Conservation (phyloP, 2,888 invertebrate species). For the Gibbula magus region DNA sequence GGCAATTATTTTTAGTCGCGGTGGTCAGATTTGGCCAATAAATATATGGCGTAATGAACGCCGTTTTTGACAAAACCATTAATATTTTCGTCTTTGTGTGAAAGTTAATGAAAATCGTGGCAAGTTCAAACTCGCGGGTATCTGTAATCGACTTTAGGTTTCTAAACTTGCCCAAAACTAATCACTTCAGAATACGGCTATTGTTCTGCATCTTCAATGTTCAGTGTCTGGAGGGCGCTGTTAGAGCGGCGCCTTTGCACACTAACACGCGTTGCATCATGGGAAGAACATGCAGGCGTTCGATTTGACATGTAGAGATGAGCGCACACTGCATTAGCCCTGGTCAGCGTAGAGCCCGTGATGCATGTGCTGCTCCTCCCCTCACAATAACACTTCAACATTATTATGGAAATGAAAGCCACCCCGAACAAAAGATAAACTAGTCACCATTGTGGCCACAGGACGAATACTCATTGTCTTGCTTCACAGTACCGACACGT, state of each 20-base stretch:
- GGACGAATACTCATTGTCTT: too few species aligned
- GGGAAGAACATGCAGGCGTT: not conserved
- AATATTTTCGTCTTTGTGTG: constrained; percentile 26
- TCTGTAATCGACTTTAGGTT: constrained; percentile 23
- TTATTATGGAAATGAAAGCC: constrained; percentile 20
- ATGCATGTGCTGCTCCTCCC: too few species aligned
- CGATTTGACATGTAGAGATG: not conserved
- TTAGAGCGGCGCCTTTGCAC: not conserved
- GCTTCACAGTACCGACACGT: too few species aligned
- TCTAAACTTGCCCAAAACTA: constrained; percentile 21
- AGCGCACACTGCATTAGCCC: not conserved
- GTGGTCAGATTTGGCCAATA: constrained; percentile 18
- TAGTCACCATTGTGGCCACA: too few species aligned
- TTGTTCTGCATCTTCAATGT: not conserved
- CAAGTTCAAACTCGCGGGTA: constrained; percentile 16
- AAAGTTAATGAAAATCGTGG: constrained; percentile 28
- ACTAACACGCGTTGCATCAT: constrained; percentile 17
- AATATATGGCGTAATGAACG: constrained; percentile 23
- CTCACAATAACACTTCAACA: not conserved
- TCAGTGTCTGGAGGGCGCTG: not conserved
- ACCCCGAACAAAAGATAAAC: not conserved
- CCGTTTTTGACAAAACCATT: constrained; percentile 27
- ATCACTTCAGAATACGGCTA: constrained; percentile 12
- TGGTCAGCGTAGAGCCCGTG: not conserved
- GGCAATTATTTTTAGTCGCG: constrained; percentile 16